Evolutionary conservation across 1,140 invertebrate species (phyloP), one percentile per base, ranked within the genome.

Genomic region (Papilio polyxenes): DNA sequence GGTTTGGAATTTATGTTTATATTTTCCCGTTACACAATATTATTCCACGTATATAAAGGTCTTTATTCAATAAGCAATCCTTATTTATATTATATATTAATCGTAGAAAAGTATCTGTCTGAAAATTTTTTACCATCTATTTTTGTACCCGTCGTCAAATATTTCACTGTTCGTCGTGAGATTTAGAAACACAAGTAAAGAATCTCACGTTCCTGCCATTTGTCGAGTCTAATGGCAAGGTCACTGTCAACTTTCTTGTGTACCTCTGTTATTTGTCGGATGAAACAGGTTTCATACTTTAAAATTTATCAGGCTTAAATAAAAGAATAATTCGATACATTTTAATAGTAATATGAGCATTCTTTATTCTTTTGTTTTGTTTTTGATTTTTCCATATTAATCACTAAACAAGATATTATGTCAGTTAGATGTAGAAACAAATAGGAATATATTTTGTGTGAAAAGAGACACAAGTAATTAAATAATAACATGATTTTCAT

Each of bases 181-280:
- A 65, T 65, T 65, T 65, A 65, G 23, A 31, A 13, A 77, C 20
- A 77, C 23, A 31, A 56, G 20, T 77, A 37, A 77, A 53, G 9
- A 48, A 49, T 69, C 59, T 80, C 79, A 80, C 79, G 79, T 80
- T 40, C 62, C 59, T 69, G 79, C 48, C 59, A 80, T 80, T 80
- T 69, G 59, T 80, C 59, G 40, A 44, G 59, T 69, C 49, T 74
- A 51, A 65, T 51, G 17, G 20, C 65, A 80, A 69, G 79, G 44
- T 80, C 75, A 75, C 48, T 75, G 44, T 44, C 48, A 13, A 51
- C 75, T 76, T 76, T 76, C 75, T 76, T 76, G 49, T 53, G 5
- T 49, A 48, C n/a, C 11, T 75, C 31, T n/a, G 72, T 75, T 17
- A 44, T 9, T 75, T n/a, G 40, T 15, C 20, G 8, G 62, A 69